Evolutionary conservation across 1,140 invertebrate species (phyloP).

Genomic region (Camponotus vicinus): DNA sequence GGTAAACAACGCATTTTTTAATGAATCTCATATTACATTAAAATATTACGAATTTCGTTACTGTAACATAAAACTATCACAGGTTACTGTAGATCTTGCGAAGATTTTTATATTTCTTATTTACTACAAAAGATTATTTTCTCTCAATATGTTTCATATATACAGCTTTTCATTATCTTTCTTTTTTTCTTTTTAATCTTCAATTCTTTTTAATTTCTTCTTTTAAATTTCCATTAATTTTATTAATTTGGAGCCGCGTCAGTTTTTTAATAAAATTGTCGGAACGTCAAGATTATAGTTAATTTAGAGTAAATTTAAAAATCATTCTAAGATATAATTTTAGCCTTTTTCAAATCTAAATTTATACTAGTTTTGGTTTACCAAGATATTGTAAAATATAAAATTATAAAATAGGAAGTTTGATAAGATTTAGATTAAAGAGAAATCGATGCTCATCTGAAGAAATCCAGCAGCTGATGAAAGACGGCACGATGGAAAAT

Average conservation of each 20-base stretch:
- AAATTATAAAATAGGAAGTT: neutral
- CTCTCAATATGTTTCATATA: neutral
- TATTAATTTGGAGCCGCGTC: neutral
- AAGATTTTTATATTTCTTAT: conserved; percentile 13
- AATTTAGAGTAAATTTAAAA: neutral
- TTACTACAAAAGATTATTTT: neutral
- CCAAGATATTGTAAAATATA: neutral
- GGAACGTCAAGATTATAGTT: neutral
- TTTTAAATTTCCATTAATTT: too few species aligned
- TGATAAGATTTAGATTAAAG: conserved; percentile 15
- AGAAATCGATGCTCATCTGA: neutral
- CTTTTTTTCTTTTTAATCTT: neutral
- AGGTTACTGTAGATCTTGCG: neutral
- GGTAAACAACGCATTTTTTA: conserved; percentile 18
- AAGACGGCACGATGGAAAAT: conserved; percentile 4
- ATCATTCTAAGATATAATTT: neutral
- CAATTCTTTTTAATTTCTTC: neutral
- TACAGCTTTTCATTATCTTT: neutral
- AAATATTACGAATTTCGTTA: conserved; percentile 24
- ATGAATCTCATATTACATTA: conserved; percentile 38
- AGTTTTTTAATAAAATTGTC: conserved; percentile 12
- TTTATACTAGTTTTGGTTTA: neutral
- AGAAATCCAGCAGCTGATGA: neutral
- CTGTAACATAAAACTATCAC: neutral
- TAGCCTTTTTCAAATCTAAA: neutral